Base-by-base conservation (phyloP, 2,797 vertebrate species). In the Pangasius djambal region DNA sequence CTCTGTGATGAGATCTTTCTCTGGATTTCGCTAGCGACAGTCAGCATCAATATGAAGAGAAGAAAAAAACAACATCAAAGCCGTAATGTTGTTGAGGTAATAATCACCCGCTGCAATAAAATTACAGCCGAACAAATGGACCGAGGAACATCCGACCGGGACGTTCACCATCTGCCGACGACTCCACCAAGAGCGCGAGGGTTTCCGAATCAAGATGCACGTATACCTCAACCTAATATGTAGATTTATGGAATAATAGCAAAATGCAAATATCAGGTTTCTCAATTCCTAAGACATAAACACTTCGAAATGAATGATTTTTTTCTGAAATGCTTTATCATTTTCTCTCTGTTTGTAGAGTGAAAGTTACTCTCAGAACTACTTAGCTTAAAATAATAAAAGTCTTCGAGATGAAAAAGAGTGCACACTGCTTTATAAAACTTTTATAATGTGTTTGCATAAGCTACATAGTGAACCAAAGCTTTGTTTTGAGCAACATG, bases 31-130 rank as follows among this genome's bases (percentile, higher is more conserved):
- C 87, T 89, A 83, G 87, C 65, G 52, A 86, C 72, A 86, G 75
- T 84, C 55, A 5, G 37, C 70, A 15, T 83, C 70, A 13, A 87
- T 90, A 86, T 34, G 55, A 13, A 83, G 57, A 44, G 10, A n/a
- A 40, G 6, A 1, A 61, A 34, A 86, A 67, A 90, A 86, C 13
- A 28, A 0, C 65, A 86, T 90, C 88, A 92, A 63, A 91, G 88
- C 87, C 87, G 69, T 92, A 91, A 93, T 92, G 91, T 91, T 87
- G 69, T 93, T 93, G 94, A 81, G 90, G 92, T 86, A 86, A 91
- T 91, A 88, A 93, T 91, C 90, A 94, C 92, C 91, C 86, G 88
- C 91, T 88, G 89, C 61, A 89, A 88, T 92, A 87, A 91, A 93
- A 94, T 92, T 81, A 81, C 78, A 25, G 78, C 31, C 52, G n/a